Evolutionary conservation across 2,888 invertebrate species (phyloP).

Genomic region (Altica lythri): DNA sequence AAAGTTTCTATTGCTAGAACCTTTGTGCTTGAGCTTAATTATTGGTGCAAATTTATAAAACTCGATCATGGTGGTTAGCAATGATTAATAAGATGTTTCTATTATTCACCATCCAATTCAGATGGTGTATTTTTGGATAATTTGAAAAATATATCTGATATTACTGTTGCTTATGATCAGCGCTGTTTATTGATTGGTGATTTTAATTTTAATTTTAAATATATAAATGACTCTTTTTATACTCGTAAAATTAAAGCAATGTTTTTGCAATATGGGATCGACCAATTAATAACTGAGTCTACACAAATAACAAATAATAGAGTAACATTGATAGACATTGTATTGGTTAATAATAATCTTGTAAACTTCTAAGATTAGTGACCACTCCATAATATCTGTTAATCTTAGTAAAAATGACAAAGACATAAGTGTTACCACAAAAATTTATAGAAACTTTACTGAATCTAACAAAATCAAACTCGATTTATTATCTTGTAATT

Average conservation of each 20-base stretch:
- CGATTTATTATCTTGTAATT: too few species aligned
- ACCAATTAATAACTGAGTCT: conserved; percentile 8
- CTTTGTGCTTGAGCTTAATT: conserved; percentile 2
- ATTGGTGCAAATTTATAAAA: conserved; percentile 14
- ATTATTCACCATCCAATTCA: conserved; percentile 15
- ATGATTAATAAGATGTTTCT: conserved; percentile 10
- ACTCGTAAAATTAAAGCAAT: conserved; percentile 14
- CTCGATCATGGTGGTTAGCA: conserved; percentile 10
- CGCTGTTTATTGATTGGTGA: conserved; percentile 14
- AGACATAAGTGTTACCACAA: too few species aligned
- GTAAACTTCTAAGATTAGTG: not conserved
- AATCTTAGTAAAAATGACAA: too few species aligned
- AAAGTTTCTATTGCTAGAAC: conserved; percentile 3
- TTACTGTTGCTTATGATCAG: conserved; percentile 6
- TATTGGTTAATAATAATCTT: conserved; percentile 8
- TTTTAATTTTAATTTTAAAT: conserved; percentile 21
- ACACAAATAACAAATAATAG: conserved; percentile 13
- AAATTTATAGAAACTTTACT: too few species aligned
- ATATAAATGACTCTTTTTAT: conserved; percentile 16
- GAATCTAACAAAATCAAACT: too few species aligned
- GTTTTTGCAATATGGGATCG: conserved; percentile 14
- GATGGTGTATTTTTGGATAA: conserved; percentile 18
- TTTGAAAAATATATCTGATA: conserved; percentile 16
- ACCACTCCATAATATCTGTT: conserved; percentile 6
- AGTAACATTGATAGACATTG: conserved; percentile 19